Base-by-base conservation (phyloP, 23 tunicate genomes). In the Phallusia fumigata region DNA sequence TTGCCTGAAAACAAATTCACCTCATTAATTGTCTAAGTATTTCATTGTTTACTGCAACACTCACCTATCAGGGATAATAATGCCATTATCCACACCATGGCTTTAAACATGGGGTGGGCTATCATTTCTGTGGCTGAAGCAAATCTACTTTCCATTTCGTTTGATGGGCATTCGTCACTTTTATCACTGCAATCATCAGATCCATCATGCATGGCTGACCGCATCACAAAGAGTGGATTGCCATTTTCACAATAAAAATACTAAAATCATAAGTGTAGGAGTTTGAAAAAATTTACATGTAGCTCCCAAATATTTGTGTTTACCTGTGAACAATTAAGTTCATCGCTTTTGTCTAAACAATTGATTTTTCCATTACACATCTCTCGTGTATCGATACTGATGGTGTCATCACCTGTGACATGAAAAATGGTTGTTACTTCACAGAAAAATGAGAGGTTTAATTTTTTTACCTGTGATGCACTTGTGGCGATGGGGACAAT, bases 131-230 rank as follows among this genome's bases (percentile, higher is more conserved):
- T 32, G 2, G 49, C 36, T 10, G 88, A 84, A 30, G 88, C 82
- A 58, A 84, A 84, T 12, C 81, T 73, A 28, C 53, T 80, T 64
- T 76, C 84, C 51, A 86, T 64, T 65, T 79, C 74, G 13, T 79
- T 33, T 44, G 65, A 45, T 0, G 91, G 86, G 36, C 91, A 87
- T 35, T 88, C 93, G 65, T 88, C 93, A 36, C 88, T 83, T 35
- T 73, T 69, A 52, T 88, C 93, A n/a, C 53, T 36, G 64, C 93
- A 88, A 34, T 88, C 93, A 18, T 34, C 88, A 24, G 50, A 77
- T 21, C 93, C 93, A 52, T 88, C 93, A 73, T 79, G 32, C 30
- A 72, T 50, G 30, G 0, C 40, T 21, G 79, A 33, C 40, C 74
- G 80, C 3, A 77, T 65, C 35, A 86, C 84, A 86, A 79, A 86